Conservation (phyloP, 2,797 vertebrate species). For the Bucorvus abyssinicus region DNA sequence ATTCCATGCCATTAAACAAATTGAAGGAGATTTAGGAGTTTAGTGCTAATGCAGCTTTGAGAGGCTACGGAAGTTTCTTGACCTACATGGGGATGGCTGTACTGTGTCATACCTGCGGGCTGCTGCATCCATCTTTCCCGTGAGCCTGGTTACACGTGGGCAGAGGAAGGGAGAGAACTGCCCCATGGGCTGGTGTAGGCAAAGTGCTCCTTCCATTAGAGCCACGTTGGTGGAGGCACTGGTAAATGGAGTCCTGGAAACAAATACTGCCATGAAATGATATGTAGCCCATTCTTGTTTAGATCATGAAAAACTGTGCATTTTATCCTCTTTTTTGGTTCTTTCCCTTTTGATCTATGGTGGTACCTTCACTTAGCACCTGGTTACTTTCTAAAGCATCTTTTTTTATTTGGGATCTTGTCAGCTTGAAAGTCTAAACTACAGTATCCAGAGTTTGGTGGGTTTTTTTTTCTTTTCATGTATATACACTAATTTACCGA, state of each 20-base stretch:
- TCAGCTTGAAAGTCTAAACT: background rate
- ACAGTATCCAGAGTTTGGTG: background rate
- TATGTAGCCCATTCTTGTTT: background rate
- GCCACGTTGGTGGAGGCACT: background rate
- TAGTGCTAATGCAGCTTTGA: background rate
- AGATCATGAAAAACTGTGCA: background rate
- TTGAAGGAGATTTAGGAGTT: background rate
- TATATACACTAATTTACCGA: background rate
- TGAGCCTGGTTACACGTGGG: rapidly evolving
- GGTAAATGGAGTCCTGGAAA: background rate
- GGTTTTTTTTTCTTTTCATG: background rate
- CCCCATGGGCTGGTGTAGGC: background rate
- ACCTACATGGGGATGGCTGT: background rate
- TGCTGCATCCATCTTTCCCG: background rate
- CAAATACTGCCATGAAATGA: background rate
- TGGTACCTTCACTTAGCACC: background rate
- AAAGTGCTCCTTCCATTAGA: background rate
- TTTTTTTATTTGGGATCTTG: background rate
- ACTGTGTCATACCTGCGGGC: background rate
- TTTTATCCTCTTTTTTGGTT: background rate
- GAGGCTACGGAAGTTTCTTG: background rate
- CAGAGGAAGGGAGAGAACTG: background rate
- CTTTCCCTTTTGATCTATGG: background rate
- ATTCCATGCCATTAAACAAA: background rate
- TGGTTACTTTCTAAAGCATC: background rate